Evolutionary conservation across 2,797 vertebrate genomes (phyloP), one percentile per base, ranked within the genome.

Genomic region (Acanthurus tractus): DNA sequence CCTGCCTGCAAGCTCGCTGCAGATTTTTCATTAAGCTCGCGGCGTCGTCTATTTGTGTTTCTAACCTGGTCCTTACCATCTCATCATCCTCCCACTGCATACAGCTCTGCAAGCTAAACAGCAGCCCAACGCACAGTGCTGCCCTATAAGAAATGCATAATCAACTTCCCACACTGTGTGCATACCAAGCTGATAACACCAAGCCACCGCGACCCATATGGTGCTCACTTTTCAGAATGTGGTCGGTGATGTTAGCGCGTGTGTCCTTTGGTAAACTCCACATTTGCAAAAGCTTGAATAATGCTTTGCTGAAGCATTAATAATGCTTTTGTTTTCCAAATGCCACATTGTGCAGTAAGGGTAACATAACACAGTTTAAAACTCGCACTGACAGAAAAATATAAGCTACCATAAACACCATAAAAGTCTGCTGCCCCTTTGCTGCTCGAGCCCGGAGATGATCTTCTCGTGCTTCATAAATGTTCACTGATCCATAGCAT

Each of bases 11-110:
- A 65, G 74, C 73, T 80, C 76, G 55, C 80, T 83, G 88, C 84
- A 88, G 81, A 92, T 72, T 89, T 89, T 88, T 83, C 81, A 88
- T 86, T 92, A 92, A 91, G 87, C 86, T 90, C 81, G 86, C 63
- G 15, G 79, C 79, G 59, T 23, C 20, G 38, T 76, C 80, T 84
- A 74, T 83, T 83, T 83, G 71, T 42, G 78, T 75, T 71, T 77
- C 67, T 72, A 74, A 76, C 75, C 77, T 55, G 78, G 71, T 59
- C 83, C 77, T 70, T 42, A 70, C 52, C 29, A 36, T 71, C 74
- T 84, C 68, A 63, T 83, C 79, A 63, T 83, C 79, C 76, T 87
- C 71, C 75, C 71, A 76, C 77, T 38, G 55, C 76, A 70, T 56
- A 12, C 63, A 72, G 75, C 82, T 62, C 74, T 81, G 61, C 68